phyloP scores from a whole-genome alignment of 2,113 vertebrate species.

The Charadrius vociferus region DNA sequence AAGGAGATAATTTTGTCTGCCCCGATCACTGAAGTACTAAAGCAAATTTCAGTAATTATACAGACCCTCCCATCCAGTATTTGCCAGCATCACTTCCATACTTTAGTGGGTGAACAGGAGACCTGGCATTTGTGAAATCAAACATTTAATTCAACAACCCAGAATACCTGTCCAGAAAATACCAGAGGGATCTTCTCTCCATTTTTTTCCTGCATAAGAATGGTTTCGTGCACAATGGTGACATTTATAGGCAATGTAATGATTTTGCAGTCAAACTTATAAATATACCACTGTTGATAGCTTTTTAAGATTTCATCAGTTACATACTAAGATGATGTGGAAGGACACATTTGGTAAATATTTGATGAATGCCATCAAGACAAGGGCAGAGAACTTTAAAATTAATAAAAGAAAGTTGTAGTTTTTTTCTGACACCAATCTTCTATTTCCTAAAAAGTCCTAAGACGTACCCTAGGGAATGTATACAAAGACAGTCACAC shows the following conservation, averaged over 20 bases:
- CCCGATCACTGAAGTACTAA: not conserved
- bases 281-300: not conserved
- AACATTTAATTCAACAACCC: not conserved
- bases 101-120: rapidly evolving
- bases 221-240: not conserved
- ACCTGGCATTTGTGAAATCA: not conserved
- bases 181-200: not conserved
- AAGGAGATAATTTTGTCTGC: not conserved
- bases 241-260: not conserved
- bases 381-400: no score
- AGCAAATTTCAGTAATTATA: not conserved
- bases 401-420: no score
- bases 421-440: no score
- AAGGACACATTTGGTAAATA: constrained; percentile 39
- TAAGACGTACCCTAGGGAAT: no score
- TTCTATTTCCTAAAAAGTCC: no score
- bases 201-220: not conserved
- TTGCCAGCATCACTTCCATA: rapidly evolving
- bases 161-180: not conserved
- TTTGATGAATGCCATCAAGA: constrained; percentile 52
- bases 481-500: no score
- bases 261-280: constrained; percentile 15
- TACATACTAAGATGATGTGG: not conserved
- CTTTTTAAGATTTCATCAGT: constrained; percentile 33
- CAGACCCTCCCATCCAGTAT: rapidly evolving